Conservation (phyloP, 2,888 invertebrate genomes). For the Chymomyza procnemis region DNA sequence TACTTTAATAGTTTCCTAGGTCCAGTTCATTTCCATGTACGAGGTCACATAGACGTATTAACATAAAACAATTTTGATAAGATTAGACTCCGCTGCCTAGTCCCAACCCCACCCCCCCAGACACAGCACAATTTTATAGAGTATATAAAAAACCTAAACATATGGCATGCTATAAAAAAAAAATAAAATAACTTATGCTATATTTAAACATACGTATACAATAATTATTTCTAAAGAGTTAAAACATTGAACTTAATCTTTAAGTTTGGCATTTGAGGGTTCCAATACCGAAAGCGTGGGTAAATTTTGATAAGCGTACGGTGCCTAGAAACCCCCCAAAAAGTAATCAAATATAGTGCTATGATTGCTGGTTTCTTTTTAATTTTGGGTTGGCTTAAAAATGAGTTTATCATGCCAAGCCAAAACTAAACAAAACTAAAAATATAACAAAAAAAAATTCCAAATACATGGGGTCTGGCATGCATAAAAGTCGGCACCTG, state of each 20-base stretch:
- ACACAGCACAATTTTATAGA: neutral
- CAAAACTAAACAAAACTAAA: constrained; percentile 1
- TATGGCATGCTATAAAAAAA: neutral
- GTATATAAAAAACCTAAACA: neutral
- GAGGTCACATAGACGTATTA: constrained; percentile 51
- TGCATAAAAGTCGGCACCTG: neutral
- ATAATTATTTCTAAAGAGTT: neutral
- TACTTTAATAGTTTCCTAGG: neutral
- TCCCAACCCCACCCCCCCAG: too few relatives aligned
- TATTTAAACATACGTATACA: neutral
- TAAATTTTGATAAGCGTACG: constrained; percentile 18
- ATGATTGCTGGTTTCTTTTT: neutral
- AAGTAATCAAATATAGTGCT: too few relatives aligned
- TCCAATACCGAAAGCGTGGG: neutral
- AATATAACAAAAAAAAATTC: neutral
- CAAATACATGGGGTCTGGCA: neutral
- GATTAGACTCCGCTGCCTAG: constrained; percentile 28
- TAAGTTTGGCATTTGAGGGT: neutral
- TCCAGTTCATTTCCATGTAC: constrained; percentile 21
- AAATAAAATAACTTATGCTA: neutral
- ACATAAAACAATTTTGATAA: constrained; percentile 33
- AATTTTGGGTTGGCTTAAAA: constrained; percentile 37
- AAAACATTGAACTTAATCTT: neutral
- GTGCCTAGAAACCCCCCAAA: constrained; percentile 32
- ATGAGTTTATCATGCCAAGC: constrained; percentile 35